phyloP scores from a whole-genome alignment of 2,888 invertebrate species.

The Euplexia lucipara region DNA sequence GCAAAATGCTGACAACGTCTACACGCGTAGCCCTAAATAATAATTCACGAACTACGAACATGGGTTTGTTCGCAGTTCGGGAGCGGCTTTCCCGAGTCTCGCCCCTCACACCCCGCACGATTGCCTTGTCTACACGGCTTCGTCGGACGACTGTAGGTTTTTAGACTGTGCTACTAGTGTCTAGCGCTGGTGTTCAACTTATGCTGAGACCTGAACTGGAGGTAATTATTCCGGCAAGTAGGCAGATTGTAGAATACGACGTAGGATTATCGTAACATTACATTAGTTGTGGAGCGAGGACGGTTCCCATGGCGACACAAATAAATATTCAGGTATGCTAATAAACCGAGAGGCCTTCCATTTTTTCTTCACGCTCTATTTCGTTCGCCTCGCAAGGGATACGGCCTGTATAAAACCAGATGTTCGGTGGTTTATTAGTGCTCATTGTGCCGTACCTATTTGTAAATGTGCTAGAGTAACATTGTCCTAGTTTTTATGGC shows the following conservation, averaged over 20 bases:
- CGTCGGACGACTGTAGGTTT: too few species aligned
- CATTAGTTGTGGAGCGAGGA: slow-evolving; percentile 8
- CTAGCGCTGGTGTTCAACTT: too few species aligned
- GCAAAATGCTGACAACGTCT: too few species aligned
- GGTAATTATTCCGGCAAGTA: slow-evolving; percentile 23
- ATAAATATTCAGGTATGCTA: slow-evolving; percentile 54
- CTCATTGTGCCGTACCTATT: slow-evolving; percentile 9
- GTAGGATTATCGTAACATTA: slow-evolving; percentile 13
- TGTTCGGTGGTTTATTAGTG: slow-evolving; percentile 32
- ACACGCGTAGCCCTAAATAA: too few species aligned
- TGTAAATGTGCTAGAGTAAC: slow-evolving; percentile 1
- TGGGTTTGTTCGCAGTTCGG: too few species aligned
- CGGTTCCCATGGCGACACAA: slow-evolving; percentile 43
- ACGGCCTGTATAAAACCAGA: slow-evolving; percentile 25
- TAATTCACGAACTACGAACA: too few species aligned
- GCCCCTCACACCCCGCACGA: too few species aligned
- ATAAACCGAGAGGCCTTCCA: slow-evolving; percentile 32
- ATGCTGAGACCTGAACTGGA: too few species aligned
- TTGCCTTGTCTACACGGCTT: too few species aligned
- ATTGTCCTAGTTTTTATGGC: neutral
- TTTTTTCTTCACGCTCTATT: slow-evolving; percentile 52
- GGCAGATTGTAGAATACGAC: slow-evolving; percentile 8
- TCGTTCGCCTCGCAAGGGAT: slow-evolving; percentile 21
- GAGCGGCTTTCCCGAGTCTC: too few species aligned
- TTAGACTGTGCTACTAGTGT: too few species aligned